phyloP scores from a whole-genome alignment of 2,888 invertebrate genomes.

The Patella pellucida region DNA sequence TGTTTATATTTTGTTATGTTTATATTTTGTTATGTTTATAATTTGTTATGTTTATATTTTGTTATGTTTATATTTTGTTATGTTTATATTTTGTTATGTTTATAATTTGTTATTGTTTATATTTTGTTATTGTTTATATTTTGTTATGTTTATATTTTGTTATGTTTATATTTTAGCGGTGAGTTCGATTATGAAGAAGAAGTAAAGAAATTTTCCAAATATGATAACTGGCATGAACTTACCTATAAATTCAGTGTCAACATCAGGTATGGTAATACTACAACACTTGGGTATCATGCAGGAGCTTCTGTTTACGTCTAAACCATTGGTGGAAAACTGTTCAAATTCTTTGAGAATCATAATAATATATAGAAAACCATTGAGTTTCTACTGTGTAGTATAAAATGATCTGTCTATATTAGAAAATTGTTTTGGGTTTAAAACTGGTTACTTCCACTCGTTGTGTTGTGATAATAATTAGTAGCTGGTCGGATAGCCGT shows the following conservation, averaged over 20 bases:
- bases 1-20: no score
- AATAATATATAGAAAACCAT: no score
- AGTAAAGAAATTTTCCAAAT: conserved; percentile 52
- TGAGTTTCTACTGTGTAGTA: background rate
- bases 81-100: background rate
- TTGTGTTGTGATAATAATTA: background rate
- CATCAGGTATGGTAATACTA: conserved; percentile 51
- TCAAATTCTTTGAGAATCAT: no score
- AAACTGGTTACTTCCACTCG: no score
- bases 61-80: background rate
- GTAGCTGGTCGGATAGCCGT: no score
- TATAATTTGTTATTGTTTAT: background rate
- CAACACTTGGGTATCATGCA: background rate
- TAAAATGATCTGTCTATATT: background rate
- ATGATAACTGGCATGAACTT: conserved; percentile 58
- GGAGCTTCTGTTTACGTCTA: no score
- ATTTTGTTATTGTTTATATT: background rate
- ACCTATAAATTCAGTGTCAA: conserved; percentile 60
- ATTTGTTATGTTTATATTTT: no score
- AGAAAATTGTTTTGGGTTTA: no score
- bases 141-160: conserved; percentile 5
- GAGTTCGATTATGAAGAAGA: conserved; percentile 56
- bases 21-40: no score
- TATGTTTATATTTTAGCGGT: conserved; percentile 35
- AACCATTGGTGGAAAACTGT: no score